A percentile compares a stretch with the other conserved stretches of the same genome.
Evolutionary conservation across 1,140 invertebrate genomes (phyloP).

Genomic region (Brachionus koreanus): DNA sequence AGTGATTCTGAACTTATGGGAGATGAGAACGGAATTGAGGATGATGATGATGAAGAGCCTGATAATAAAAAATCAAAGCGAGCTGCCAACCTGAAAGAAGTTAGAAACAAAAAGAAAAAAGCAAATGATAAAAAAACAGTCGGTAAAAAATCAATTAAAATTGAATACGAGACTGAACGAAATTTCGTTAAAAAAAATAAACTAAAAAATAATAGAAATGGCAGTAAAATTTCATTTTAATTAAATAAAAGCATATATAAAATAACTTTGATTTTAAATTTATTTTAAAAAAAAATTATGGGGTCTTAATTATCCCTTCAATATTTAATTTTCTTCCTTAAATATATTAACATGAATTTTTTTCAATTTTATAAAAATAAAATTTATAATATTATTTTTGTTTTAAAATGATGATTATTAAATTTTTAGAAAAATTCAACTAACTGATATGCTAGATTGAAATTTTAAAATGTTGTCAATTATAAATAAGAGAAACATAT

Average conservation of each 20-base stretch:
- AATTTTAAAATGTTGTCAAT: neutral
- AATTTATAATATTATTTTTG: neutral
- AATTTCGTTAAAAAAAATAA: slow-evolving; percentile 11
- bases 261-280: neutral
- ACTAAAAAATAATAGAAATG: neutral
- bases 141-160: slow-evolving; percentile 40
- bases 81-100: slow-evolving; percentile 13
- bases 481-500: neutral
- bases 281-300: neutral
- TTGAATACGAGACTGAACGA: slow-evolving; percentile 43
- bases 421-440: too few relatives aligned
- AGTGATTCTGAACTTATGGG: slow-evolving; percentile 13
- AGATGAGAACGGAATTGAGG: slow-evolving; percentile 22
- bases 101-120: slow-evolving; percentile 34
- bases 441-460: too few relatives aligned
- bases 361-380: too few relatives aligned
- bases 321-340: neutral
- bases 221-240: slow-evolving; percentile 17
- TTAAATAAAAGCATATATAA: neutral
- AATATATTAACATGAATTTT: neutral
- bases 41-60: slow-evolving; percentile 8
- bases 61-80: slow-evolving; percentile 10
- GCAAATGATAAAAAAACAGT: neutral
- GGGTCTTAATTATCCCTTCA: slow-evolving; percentile 19
- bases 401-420: neutral